Evolutionary conservation across 2,113 vertebrate species (phyloP).

Genomic region (Bufo bufo): DNA sequence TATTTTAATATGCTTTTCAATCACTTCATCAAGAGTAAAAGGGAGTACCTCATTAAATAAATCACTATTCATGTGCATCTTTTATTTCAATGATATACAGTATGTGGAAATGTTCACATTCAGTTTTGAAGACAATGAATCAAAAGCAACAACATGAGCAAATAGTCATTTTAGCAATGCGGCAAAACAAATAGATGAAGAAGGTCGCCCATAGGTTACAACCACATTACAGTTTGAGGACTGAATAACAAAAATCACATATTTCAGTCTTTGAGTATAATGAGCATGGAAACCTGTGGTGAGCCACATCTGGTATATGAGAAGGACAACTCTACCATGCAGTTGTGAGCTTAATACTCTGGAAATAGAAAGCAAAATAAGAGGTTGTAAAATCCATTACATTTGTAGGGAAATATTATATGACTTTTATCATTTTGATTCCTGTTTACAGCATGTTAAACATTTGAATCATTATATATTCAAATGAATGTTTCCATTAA

Average conservation of each 20-base stretch:
- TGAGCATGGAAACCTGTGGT: neutral
- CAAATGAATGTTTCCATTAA: neutral
- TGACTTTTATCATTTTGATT: neutral
- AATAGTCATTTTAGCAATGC: neutral
- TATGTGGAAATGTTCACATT: neutral
- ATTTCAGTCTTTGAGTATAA: neutral
- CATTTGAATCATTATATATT: neutral
- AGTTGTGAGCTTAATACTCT: neutral
- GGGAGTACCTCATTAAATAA: neutral
- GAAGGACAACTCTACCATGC: neutral
- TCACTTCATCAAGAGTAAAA: too few species aligned
- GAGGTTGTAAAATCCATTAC: neutral
- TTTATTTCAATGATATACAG: neutral
- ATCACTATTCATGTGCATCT: neutral
- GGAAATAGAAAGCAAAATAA: neutral
- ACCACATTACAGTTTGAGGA: neutral
- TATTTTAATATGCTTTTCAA: too few species aligned
- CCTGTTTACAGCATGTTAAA: neutral
- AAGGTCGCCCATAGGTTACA: neutral
- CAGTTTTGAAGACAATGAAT: neutral
- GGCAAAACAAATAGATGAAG: neutral
- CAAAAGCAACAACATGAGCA: neutral
- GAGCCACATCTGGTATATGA: conserved; percentile 1
- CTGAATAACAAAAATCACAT: neutral
- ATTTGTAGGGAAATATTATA: neutral